phyloP scores from a whole-genome alignment of 2,113 vertebrate species.

The Ptilorrhoa leucosticta region DNA sequence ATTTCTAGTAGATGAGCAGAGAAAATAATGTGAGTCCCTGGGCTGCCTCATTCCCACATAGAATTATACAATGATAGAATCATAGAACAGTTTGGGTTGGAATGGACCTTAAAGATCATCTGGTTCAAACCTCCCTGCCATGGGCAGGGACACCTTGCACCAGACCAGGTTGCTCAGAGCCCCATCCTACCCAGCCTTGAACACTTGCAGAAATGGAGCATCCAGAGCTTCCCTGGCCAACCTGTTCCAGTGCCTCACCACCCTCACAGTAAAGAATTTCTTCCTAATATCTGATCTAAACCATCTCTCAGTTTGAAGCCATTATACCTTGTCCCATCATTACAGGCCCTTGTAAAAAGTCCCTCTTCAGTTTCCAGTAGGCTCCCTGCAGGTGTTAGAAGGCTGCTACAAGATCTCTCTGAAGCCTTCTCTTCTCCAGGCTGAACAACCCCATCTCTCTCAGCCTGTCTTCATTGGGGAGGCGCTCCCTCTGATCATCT shows the following conservation, averaged over 20 bases:
- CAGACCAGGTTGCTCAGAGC: neutral
- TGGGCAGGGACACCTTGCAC: neutral
- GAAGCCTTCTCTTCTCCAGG: neutral
- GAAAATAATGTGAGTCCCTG: neutral
- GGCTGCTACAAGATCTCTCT: neutral
- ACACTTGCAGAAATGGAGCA: neutral
- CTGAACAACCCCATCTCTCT: neutral
- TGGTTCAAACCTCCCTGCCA: neutral
- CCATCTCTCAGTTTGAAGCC: neutral
- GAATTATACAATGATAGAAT: neutral
- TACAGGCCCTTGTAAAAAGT: neutral
- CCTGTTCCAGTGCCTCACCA: neutral
- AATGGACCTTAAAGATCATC: neutral
- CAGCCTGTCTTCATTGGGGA: neutral
- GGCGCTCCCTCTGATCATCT: neutral
- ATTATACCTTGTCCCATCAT: neutral
- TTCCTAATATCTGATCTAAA: neutral
- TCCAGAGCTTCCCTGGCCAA: neutral
- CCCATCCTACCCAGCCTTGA: neutral
- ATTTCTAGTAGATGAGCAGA: neutral
- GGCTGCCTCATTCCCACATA: neutral
- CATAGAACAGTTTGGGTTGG: neutral
- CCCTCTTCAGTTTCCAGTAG: neutral
- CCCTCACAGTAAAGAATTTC: neutral
- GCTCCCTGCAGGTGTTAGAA: neutral